phyloP scores from a whole-genome alignment of 2,797 vertebrate species.

The Xenentodon cancila region DNA sequence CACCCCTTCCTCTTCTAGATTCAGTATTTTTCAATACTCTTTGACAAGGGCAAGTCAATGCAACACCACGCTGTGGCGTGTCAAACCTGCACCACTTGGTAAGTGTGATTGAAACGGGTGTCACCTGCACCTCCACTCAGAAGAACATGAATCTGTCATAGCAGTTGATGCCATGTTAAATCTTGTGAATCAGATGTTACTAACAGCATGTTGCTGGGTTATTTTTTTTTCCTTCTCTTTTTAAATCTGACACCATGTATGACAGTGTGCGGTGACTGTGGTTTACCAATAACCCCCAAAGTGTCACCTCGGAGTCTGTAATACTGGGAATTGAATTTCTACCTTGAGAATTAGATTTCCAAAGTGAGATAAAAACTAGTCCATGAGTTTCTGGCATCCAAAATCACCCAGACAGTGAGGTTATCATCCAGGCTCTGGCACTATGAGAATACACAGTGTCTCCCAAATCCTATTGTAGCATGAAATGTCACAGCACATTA shows the following conservation, averaged over 20 bases:
- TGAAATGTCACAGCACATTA: slow-evolving; percentile 81
- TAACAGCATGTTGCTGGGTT: neutral
- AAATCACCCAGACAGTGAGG: slow-evolving; percentile 69
- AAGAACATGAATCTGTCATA: slow-evolving; percentile 28
- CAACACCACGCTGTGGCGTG: slow-evolving; percentile 1
- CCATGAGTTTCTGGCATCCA: slow-evolving; percentile 48
- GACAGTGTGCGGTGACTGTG: slow-evolving; percentile 18
- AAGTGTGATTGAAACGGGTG: slow-evolving; percentile 34
- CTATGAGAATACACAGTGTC: slow-evolving; percentile 71
- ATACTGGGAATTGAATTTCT: slow-evolving; percentile 40
- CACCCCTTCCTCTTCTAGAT: no score
- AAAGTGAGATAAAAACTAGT: slow-evolving; percentile 59
- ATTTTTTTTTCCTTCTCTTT: neutral
- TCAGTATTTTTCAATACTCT: slow-evolving; percentile 8
- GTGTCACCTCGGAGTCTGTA: slow-evolving; percentile 27
- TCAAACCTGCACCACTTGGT: slow-evolving; percentile 16
- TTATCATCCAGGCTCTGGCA: slow-evolving; percentile 66
- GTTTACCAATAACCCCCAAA: slow-evolving; percentile 32
- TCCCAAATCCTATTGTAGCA: slow-evolving; percentile 78
- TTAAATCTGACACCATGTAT: slow-evolving; percentile 1
- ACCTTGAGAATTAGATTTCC: slow-evolving; percentile 63
- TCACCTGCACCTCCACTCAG: slow-evolving; percentile 12
- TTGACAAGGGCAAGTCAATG: slow-evolving; percentile 8
- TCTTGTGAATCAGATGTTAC: slow-evolving; percentile 30
- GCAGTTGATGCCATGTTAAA: slow-evolving; percentile 18